These are phyloP conservation scores for Camponotus pennsylvanicus DNA, from an alignment of 1,140 invertebrate genomes.

Conservation along the genomic window DNA sequence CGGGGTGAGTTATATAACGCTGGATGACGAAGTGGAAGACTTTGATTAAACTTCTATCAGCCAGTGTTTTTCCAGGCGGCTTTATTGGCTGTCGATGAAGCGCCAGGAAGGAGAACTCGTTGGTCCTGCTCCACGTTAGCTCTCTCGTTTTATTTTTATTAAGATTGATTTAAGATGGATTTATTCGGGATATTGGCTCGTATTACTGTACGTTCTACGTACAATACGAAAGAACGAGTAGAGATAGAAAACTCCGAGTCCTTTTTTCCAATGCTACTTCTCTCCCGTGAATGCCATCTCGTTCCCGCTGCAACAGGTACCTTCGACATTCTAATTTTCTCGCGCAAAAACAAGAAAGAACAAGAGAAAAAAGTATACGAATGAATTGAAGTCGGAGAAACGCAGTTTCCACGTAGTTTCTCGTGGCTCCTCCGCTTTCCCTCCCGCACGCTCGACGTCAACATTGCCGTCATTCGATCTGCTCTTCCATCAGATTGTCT, in stretches of 20 bases:
- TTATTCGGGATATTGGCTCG: conserved; percentile 54
- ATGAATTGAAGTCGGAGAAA: conserved; percentile 14
- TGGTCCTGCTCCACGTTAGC: background rate
- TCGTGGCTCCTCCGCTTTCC: background rate
- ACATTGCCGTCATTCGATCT: conserved; percentile 43
- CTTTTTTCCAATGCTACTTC: background rate
- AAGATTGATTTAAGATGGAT: conserved; percentile 58
- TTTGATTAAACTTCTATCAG: conserved; percentile 64
- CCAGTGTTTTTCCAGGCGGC: conserved; percentile 51
- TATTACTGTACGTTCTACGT: background rate
- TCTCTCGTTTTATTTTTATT: conserved; percentile 49
- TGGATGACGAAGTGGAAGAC: conserved; percentile 56
- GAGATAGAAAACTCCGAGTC: background rate
- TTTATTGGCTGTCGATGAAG: conserved; percentile 54
- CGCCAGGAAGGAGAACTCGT: conserved; percentile 38
- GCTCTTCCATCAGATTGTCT: conserved; percentile 33
- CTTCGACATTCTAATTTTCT: conserved; percentile 54
- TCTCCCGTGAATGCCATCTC: background rate
- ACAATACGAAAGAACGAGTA: background rate
- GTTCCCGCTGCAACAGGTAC: conserved; percentile 49
- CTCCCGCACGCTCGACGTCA: background rate
- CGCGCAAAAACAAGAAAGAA: background rate
- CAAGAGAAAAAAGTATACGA: background rate
- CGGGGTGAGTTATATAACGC: conserved; percentile 31
- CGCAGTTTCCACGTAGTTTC: background rate